Base-by-base conservation (phyloP, 2,797 vertebrate species). In the Sebastes ruberrimus region DNA sequence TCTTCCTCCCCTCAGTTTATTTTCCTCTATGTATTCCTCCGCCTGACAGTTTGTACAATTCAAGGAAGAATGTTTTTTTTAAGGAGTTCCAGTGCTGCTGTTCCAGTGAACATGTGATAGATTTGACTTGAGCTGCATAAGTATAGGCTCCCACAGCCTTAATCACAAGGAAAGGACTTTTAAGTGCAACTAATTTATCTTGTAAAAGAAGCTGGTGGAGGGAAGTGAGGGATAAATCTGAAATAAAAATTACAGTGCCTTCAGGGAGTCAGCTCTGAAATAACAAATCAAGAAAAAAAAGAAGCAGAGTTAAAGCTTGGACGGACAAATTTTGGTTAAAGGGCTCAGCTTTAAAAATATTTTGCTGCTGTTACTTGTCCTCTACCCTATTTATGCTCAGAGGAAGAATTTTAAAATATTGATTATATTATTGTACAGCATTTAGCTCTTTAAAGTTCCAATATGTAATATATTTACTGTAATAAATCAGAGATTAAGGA, bases 1-100 rank as follows among this genome's bases (percentile, higher is more conserved):
- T 22, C 14, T 11, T 53, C 11, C n/a, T 57, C 25, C 28, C 28
- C 13, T 67, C 23, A 35, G 8, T 35, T 49, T 60, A 62, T 70
- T 30, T 42, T 8, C 57, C 42, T 46, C 42, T 18, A 18, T 42
- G 1, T 46, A 46, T 46, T 46, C 42, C 16, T 53, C 16, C 28
- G 27, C 11, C 28, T n/a, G 5, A 6, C 52, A 69, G 32, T 80
- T 78, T 71, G 82, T 88, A 86, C 85, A 90, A 89, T 92, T 91
- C 88, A 85, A 83, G 35, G 59, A 81, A 84, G 78, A 61, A 49
- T 62, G 46, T 74, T 27, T 66, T 74, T 27, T 69, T 64, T 81
- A 91, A 89, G 88, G 88, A 86, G 90, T 91, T 90, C 88, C 83
- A 90, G 64, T 35, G 16, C 74, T 83, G 32, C 65, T 61, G 82